Evolutionary conservation across 1,140 invertebrate genomes (phyloP), one percentile per base, ranked within the genome.

Genomic region (Drosophila bipectinata): DNA sequence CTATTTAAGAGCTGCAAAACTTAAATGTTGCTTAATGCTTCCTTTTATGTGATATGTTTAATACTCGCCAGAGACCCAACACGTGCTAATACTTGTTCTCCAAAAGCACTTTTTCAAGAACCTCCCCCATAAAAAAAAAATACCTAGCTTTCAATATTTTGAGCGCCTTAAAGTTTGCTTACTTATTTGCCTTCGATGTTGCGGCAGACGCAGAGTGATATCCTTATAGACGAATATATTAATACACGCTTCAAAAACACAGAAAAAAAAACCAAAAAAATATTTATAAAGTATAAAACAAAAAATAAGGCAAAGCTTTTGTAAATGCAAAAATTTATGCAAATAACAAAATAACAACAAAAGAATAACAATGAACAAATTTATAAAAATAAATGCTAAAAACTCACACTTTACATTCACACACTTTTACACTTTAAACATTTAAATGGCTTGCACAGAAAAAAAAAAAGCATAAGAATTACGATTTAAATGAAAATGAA

Each of bases 221-320:
- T 90, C 88, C 80, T 72, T 63, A 77, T 78, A 74, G 85, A 75
- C 79, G 83, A 88, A 90, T 90, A 90, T 84, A 88, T 90, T 90
- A 90, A 90, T 85, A 88, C 82, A 90, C 87, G 79, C 81, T 90
- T 85, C 73, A 73, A 64, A 60, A 73, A 72, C 63, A 58, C 18
- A 62, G 58, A 77, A 53, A 53, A 72, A 60, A 41, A 67, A 28
- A 58, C 4, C 56, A 2, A 49, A 49, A 56, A 58, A 49, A 45
- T 47, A 45, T n/a, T n/a, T 18, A 45, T 15, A 45, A 6, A 67
- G 51, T 12, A 61, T 63, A 73, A 57, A 67, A 28, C 34, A 52
- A 60, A 28, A 72, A 45, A 30, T 15, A 63, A 55, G 41, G 32
- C 49, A 57, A 54, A 73, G 83, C 83, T 87, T 77, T 82, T 87